Conservation (phyloP, 1,140 invertebrate species). For the Eupristina koningsbergeri region DNA sequence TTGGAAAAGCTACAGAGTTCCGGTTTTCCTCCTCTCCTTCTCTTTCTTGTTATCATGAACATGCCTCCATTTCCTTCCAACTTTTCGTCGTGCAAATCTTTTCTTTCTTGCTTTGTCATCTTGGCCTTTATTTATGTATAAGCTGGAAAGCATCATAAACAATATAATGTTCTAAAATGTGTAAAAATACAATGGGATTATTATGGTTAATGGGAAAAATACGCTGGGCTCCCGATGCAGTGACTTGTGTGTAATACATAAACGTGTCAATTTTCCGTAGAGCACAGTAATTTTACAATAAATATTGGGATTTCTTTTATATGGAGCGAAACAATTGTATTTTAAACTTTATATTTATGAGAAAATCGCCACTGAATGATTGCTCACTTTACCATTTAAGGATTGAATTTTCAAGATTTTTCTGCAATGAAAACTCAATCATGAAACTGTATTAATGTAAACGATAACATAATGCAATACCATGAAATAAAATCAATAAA, state of each 20-base stretch:
- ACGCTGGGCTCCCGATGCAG: background rate
- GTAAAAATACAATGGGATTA: background rate
- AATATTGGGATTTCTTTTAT: too few relatives aligned
- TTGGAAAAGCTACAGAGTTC: conserved; percentile 48
- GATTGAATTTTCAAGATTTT: background rate
- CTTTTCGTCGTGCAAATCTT: background rate
- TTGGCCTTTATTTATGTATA: conserved; percentile 36
- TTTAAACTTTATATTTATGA: too few relatives aligned
- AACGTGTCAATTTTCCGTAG: too few relatives aligned
- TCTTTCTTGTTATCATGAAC: background rate
- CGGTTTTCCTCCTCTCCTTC: background rate
- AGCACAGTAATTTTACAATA: too few relatives aligned
- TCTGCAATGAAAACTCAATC: background rate
- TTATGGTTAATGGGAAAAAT: background rate
- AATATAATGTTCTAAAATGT: too few relatives aligned
- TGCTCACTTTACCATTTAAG: too few relatives aligned
- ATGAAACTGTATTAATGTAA: background rate
- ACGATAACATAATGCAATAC: background rate
- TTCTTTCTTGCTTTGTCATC: conserved; percentile 6
- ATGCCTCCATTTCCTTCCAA: background rate
- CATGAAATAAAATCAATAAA: background rate
- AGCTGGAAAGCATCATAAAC: conserved; percentile 1
- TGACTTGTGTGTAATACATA: too few relatives aligned
- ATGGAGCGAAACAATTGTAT: too few relatives aligned
- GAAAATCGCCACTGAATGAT: too few relatives aligned